Base-by-base conservation (phyloP, 2,888 invertebrate species). In the Osedax fenrisi region DNA sequence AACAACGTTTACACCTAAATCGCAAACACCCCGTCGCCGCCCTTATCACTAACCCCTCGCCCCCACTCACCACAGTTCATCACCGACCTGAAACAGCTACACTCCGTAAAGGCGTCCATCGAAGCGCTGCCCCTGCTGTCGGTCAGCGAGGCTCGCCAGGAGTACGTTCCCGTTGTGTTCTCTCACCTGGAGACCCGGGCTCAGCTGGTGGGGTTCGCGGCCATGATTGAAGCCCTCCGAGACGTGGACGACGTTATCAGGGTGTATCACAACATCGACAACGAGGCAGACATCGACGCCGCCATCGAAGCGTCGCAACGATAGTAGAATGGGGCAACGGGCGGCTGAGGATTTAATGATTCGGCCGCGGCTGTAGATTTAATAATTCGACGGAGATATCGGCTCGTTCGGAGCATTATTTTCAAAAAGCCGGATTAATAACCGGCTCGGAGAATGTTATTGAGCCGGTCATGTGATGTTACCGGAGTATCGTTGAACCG, bases 211-310 rank as follows among this genome's bases (percentile, higher is more conserved):
- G 71, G 78, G 0, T 85, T 87, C 76, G 80, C 84, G 22, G 84
- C 81, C 70, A 83, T 90, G 67, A 84, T 85, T 75, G 84, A 86
- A 22, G 88, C 87, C 81, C 78, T 90, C 10, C 85, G 87, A 71
- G 83, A 81, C n/a, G 72, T 88, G 17, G 86, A 87, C 0, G 89
- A 89, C 74, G 85, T 90, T 75, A 85, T 88, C 68, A 86, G 86
- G 79, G 81, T 90, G 69, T 87, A 77, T 70, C 78, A 79, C 68
- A 81, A 81, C 74, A 78, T 80, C 21, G 77, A 75, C 17, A 41
- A 41, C 17, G 41, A 41, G 17, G 17, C 41, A 17, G 41, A 41
- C 17, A 41, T 41, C 5, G 41, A 41, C 41, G 5, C 41, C 10
- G 41, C 41, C 17, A 5, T 41, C 41, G 41, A 41, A 41, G 41